Evolutionary conservation across 2,888 invertebrate genomes (phyloP).

Genomic region (Minunthozetes semirufus): DNA sequence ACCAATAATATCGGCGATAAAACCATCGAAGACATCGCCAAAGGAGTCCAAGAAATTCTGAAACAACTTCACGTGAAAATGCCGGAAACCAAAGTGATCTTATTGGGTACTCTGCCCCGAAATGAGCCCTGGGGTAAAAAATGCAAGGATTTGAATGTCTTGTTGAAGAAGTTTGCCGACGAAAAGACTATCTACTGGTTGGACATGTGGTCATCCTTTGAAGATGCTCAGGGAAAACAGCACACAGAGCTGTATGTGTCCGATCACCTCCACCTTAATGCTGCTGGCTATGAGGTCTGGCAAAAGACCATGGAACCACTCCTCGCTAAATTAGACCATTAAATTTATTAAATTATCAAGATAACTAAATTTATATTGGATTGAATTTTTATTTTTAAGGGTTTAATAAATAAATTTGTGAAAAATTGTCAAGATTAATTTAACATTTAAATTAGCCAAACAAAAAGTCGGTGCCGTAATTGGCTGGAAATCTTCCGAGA

Average conservation of each 20-base stretch:
- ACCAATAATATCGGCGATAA: conserved; percentile 8
- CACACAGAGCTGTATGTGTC: neutral
- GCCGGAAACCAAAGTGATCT: neutral
- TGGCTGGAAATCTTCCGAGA: too few relatives aligned
- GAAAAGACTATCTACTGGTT: neutral
- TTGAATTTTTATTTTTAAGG: neutral
- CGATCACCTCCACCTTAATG: neutral
- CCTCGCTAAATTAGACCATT: neutral
- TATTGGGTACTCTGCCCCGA: neutral
- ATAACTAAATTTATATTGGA: too few relatives aligned
- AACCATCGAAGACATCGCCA: neutral
- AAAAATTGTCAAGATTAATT: too few relatives aligned
- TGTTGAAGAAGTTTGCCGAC: neutral
- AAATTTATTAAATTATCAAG: too few relatives aligned
- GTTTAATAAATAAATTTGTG: too few relatives aligned
- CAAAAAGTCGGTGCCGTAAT: too few relatives aligned
- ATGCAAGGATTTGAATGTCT: neutral
- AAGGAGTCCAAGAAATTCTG: neutral
- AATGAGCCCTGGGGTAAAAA: neutral
- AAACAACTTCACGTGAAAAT: neutral
- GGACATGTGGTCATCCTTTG: neutral
- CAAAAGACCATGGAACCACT: neutral
- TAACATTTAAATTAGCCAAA: too few relatives aligned
- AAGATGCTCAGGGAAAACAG: neutral
- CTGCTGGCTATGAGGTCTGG: neutral